A percentile compares a stretch with the other conserved stretches of the same genome.
These are phyloP conservation scores for Anhinga rufa DNA, from an alignment of 2,113 vertebrate genomes.

Conservation along the genomic window DNA sequence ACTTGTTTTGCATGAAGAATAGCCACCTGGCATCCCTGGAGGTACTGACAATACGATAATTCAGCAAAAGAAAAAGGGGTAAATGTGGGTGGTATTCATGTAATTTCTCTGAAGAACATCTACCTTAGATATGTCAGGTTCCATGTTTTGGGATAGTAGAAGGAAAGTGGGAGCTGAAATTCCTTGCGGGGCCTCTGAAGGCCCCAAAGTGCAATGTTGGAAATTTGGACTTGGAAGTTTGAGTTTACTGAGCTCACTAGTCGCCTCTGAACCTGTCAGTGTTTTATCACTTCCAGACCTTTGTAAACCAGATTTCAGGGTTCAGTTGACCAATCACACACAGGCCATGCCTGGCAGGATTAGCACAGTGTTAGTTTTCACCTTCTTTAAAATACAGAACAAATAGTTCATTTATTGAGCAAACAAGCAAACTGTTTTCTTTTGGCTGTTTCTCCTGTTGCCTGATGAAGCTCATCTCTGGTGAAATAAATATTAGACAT, in stretches of 20 bases:
- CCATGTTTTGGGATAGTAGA: background rate
- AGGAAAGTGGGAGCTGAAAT: background rate
- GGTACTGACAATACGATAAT: background rate
- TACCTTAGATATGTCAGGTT: background rate
- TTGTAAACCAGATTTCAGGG: background rate
- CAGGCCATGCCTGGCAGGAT: background rate
- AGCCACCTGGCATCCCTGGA: background rate
- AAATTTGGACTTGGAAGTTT: background rate
- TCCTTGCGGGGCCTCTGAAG: background rate
- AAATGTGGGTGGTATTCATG: background rate
- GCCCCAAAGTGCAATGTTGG: background rate
- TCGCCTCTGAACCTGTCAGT: background rate
- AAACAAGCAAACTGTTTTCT: background rate
- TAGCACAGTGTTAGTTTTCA: background rate
- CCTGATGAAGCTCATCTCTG: conserved; percentile 8
- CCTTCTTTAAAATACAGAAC: background rate
- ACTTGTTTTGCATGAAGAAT: background rate
- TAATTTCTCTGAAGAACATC: background rate
- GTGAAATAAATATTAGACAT: conserved; percentile 3
- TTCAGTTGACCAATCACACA: background rate
- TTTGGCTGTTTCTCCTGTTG: background rate
- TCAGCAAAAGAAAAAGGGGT: background rate
- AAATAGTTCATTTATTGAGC: conserved; percentile 19
- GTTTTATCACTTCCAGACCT: background rate
- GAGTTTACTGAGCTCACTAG: background rate